Conservation (phyloP, 2,113 vertebrate species). For the Drymodes brunneopygia region DNA sequence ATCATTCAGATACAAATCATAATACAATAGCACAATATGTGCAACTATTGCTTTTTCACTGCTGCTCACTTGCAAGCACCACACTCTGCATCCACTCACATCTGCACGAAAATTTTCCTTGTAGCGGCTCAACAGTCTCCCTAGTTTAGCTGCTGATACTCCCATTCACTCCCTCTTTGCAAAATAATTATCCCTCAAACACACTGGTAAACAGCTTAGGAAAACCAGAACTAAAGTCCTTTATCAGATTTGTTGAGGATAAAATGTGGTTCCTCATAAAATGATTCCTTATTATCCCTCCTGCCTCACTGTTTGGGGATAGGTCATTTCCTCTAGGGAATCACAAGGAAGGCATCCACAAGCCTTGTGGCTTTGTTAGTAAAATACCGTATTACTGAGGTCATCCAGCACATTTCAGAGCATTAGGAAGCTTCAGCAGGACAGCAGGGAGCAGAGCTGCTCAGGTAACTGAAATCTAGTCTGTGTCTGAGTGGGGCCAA, state of each 20-base stretch:
- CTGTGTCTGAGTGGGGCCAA: not conserved
- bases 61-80: not conserved
- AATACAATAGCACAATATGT: not conserved
- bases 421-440: not conserved
- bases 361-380: not conserved
- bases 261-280: not conserved
- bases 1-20: not conserved
- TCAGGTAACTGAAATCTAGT: not conserved
- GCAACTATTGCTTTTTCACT: not conserved
- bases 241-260: not conserved
- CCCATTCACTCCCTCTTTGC: not conserved
- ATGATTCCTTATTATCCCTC: not conserved
- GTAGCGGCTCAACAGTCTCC: not conserved
- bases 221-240: not conserved
- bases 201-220: not conserved
- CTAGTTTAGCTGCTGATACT: not conserved
- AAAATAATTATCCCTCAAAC: not conserved
- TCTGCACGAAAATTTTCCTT: not conserved
- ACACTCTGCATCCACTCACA: not conserved
- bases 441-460: not conserved
- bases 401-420: not conserved
- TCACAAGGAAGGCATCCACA: not conserved
- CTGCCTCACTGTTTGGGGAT: not conserved
- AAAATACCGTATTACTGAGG: not conserved
- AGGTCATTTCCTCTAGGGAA: not conserved